These are phyloP conservation scores for Crossocerus cetratus DNA, from an alignment of 2,888 invertebrate species.

Conservation along the genomic window DNA sequence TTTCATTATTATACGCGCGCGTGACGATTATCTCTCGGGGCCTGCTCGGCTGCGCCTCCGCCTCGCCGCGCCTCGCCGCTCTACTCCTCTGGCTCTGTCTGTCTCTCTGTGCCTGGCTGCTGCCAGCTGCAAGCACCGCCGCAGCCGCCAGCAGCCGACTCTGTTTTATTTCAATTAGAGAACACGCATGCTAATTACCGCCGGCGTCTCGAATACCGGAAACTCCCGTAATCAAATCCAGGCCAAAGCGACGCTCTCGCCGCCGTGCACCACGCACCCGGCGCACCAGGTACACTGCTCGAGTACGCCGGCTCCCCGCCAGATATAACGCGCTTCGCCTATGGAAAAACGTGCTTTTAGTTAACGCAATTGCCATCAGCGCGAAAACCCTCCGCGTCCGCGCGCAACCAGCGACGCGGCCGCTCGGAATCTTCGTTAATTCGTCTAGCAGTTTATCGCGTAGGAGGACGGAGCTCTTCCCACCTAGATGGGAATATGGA, in stretches of 20 bases:
- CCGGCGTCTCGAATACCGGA: neutral
- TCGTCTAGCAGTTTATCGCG: conserved; percentile 10
- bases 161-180: neutral
- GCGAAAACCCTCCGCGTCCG: neutral
- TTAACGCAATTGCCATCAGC: too few relatives aligned
- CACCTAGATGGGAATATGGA: conserved; percentile 24
- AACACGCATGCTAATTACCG: neutral
- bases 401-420: neutral
- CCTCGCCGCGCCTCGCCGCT: neutral
- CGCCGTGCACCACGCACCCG: too few relatives aligned
- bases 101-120: too few relatives aligned
- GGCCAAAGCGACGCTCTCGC: neutral
- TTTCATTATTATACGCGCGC: conserved; percentile 7
- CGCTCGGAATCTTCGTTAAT: conserved; percentile 4
- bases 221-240: neutral
- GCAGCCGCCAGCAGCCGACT: neutral
- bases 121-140: too few relatives aligned
- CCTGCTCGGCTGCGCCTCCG: conserved; percentile 6
- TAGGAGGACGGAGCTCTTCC: conserved; percentile 8
- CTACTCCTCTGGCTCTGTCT: neutral
- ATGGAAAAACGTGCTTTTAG: too few relatives aligned
- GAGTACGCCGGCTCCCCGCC: too few relatives aligned
- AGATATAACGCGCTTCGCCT: too few relatives aligned
- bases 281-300: too few relatives aligned
- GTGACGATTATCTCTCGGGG: conserved; percentile 19